Base-by-base conservation (phyloP, 2,888 invertebrate genomes). In the Syritta pipiens region DNA sequence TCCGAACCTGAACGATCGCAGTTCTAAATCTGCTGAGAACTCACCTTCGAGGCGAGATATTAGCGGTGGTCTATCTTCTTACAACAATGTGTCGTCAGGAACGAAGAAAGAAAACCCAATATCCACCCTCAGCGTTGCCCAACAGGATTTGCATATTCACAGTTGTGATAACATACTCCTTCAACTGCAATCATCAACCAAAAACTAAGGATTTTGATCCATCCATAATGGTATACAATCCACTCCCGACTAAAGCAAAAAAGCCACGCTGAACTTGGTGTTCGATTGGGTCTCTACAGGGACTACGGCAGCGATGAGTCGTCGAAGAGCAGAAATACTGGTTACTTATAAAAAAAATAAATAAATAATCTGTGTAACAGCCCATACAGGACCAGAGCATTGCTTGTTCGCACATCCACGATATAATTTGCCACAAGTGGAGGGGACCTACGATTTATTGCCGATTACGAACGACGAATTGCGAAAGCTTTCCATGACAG, bases 131-230 rank as follows among this genome's bases (percentile, higher is more conserved):
- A 57, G 68, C 3, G 67, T 59, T 46, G 55, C 59, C 9, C 51
- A 53, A 24, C 67, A 76, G 9, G 83, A 84, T 32, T 55, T 83
- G 51, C 83, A 84, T 48, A 81, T 84, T 51, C 83, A 83, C 30
- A 85, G 84, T 83, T 85, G 83, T 81, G 85, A 86, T 57, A 84
- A 84, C 67, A 85, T 85, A 30, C 83, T 84, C 48, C 82, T 63
- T 48, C 85, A 83, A 75, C 74, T 83, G 30, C 82, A 81, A 71
- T 74, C 83, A 17, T 79, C 79, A 6, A 35, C 77, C 4, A 22
- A 40, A 37, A 71, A 65, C 35, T n/a, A 65, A 55, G 12, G 71
- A 71, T 9, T 30, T 69, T 1, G 44, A 57, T 7, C 69, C 69
- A 28, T 68, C 76, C 35, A 63, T 69, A 4, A 63, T 69, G 30